phyloP scores from a whole-genome alignment of 1,140 invertebrate species.

The Drosophila tropicalis region DNA sequence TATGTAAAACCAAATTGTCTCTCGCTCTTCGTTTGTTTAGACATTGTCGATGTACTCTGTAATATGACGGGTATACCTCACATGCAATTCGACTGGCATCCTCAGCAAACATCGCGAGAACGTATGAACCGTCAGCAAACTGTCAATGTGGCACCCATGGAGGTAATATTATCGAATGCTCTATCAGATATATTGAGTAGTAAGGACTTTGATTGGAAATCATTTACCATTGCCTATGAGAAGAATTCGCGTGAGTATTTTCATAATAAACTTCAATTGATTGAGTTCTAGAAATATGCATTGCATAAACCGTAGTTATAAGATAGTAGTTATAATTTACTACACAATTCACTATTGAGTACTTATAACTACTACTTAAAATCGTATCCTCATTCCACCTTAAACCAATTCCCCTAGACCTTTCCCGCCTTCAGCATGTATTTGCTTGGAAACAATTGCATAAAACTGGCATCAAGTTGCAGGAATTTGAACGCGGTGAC shows the following conservation, averaged over 20 bases:
- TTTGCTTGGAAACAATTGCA: constrained; percentile 69
- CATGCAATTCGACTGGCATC: constrained; percentile 87
- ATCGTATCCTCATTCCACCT: neutral
- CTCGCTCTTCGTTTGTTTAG: constrained; percentile 32
- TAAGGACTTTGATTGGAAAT: constrained; percentile 88
- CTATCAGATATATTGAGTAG: constrained; percentile 89
- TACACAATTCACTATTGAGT: no score
- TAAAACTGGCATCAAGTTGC: constrained; percentile 83
- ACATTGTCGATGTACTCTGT: constrained; percentile 87
- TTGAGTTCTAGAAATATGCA: no score
- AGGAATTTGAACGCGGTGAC: constrained; percentile 84
- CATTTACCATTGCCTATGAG: constrained; percentile 93
- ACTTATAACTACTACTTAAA: no score
- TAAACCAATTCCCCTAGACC: constrained; percentile 33
- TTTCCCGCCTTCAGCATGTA: constrained; percentile 67
- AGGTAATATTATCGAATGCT: constrained; percentile 87
- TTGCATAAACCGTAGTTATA: no score
- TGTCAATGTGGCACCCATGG: constrained; percentile 90
- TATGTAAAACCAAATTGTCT: neutral
- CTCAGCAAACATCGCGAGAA: constrained; percentile 83
- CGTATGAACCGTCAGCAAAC: constrained; percentile 82
- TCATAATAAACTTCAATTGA: no score
- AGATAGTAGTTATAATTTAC: no score
- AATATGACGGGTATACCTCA: constrained; percentile 88
- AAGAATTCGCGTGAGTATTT: constrained; percentile 86